A percentile compares a stretch with the other conserved stretches of the same genome.
Evolutionary conservation across 1,140 invertebrate genomes (phyloP).

Genomic region (Caenorhabditis inopinata): DNA sequence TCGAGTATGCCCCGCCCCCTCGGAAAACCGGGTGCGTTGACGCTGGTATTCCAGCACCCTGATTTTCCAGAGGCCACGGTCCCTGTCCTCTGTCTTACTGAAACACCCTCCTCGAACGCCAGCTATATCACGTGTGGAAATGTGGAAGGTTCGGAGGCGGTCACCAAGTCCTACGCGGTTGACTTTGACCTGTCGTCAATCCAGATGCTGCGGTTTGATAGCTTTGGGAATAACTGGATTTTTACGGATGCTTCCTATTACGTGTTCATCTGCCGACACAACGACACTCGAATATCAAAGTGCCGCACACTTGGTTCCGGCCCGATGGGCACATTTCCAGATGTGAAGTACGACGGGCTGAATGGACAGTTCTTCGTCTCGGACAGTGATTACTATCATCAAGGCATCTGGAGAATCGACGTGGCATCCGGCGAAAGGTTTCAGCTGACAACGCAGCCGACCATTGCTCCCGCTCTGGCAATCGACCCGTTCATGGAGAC

Average conservation of each 20-base stretch:
- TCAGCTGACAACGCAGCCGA: not conserved
- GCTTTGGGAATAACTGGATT: conserved; percentile 20
- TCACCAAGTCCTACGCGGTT: not conserved
- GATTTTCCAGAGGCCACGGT: not conserved
- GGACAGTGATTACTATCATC: not conserved
- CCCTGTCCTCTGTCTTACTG: not conserved
- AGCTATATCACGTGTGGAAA: conserved; percentile 1
- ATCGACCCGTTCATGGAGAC: not conserved
- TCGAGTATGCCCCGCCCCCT: not conserved
- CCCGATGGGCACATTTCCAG: not conserved
- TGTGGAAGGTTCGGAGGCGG: not conserved
- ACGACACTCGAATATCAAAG: not conserved
- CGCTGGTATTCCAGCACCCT: not conserved
- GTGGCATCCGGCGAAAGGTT: not conserved
- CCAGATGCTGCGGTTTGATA: not conserved
- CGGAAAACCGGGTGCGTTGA: not conserved
- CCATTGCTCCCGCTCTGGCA: not conserved
- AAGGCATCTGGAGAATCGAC: conserved; percentile 11
- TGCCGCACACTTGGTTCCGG: not conserved
- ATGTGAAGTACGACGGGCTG: not conserved
- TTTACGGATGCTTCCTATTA: conserved; percentile 17
- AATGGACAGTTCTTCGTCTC: not conserved
- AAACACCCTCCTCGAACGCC: not conserved
- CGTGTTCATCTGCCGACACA: not conserved
- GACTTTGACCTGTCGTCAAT: not conserved